These are phyloP conservation scores for Papilio demoleus DNA, from an alignment of 2,888 invertebrate species.

Conservation along the genomic window DNA sequence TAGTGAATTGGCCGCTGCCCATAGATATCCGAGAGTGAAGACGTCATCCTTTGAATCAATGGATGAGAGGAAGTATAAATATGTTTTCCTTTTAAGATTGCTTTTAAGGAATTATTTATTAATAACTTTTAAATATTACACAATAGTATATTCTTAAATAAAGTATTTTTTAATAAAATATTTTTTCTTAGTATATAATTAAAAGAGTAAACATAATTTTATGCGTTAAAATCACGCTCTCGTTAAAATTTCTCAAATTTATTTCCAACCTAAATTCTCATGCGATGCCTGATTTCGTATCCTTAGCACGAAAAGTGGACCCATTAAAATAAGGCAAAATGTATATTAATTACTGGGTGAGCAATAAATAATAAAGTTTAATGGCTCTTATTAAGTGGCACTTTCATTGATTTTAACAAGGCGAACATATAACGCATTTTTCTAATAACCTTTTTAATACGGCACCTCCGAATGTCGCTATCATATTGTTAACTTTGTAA, in stretches of 20 bases:
- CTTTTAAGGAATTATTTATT: too few species aligned
- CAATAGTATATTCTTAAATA: too few species aligned
- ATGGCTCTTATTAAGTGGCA: constrained; percentile 13
- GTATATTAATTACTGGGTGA: constrained; percentile 23
- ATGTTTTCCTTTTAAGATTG: too few species aligned
- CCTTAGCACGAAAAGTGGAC: constrained; percentile 15
- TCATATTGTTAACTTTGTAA: neutral
- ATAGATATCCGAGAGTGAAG: too few species aligned
- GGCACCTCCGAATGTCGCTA: neutral
- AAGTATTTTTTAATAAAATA: too few species aligned
- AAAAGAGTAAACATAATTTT: constrained; percentile 20
- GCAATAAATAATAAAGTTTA: constrained; percentile 31
- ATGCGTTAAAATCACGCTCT: constrained; percentile 36
- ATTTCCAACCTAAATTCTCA: constrained; percentile 22
- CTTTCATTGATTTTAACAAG: constrained; percentile 13
- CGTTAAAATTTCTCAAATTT: constrained; percentile 21
- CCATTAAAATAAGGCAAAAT: constrained; percentile 30
- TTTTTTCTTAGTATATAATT: neutral
- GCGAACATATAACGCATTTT: constrained; percentile 23
- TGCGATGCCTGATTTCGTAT: constrained; percentile 9
- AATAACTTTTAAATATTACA: too few species aligned
- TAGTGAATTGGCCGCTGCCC: too few species aligned
- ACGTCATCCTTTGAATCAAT: too few species aligned
- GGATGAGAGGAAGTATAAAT: too few species aligned
- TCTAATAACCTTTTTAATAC: constrained; percentile 34